Evolutionary conservation across 1,140 invertebrate genomes (phyloP), one percentile per base, ranked within the genome.

Genomic region (Monomorium pharaonis): DNA sequence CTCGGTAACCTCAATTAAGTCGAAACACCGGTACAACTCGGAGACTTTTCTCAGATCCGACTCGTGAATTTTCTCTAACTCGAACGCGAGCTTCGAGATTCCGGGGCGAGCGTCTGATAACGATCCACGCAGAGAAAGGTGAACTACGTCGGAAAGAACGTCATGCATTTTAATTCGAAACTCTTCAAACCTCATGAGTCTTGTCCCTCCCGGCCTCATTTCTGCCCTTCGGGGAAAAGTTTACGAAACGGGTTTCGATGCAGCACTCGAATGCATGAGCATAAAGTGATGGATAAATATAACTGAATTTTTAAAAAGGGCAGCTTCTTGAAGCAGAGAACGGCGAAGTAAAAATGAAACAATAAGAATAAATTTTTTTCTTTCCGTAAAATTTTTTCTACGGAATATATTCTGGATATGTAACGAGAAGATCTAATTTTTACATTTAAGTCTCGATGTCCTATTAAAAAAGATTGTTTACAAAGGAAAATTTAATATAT

Each of bases 141-240:
- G 56, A 14, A 18, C 60, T n/a, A 56, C 27, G 51, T 12, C 18
- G 27, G 67, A 51, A 84, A 44, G 51, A 24, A 58, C 67, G 70
- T 70, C 72, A 76, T 83, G 88, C 88, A 89, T 89, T 89, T 89
- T 89, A 89, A 89, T 89, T 89, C 88, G 72, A 72, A 24, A 18
- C 42, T 84, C 84, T 84, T 86, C 51, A 72, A 77, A 24, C 30
- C 56, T 69, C 37, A 24, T 33, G 24, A 33, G 4, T 14, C 18
- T 21, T 47, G 67, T 70, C 67, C 74, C n/a, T 44, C 14, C 37
- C 18, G 7, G 27, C 7, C 58, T 37, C 42, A 18, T 67, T 83
- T 54, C 77, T 63, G 58, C 12, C 65, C 84, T 86, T 89, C 33
- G 44, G 63, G 30, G 24, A 33, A 76, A 78, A 77, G 70, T 86